Base-by-base conservation (phyloP, 2,113 vertebrate species). In the Arizona elegans region DNA sequence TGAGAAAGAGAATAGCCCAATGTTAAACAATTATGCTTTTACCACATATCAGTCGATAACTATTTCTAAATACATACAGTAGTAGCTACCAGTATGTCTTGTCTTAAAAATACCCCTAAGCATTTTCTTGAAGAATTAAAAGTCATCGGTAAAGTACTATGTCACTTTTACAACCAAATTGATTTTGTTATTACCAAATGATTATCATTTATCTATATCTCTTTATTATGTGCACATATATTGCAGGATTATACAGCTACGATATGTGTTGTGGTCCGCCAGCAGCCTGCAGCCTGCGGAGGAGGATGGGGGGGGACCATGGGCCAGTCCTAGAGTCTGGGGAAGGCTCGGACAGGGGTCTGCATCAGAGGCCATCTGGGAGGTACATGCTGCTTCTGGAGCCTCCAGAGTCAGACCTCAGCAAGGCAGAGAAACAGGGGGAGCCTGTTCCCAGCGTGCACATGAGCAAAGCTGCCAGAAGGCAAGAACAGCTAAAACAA, bases 1-100 rank as follows among this genome's bases (percentile, higher is more conserved):
- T 47, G 56, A 93, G 90, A 94, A 23, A 3, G 89, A 93, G 50
- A 93, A 5, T 94, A 90, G 38, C 38, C 47, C 52, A 87, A 24
- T 91, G 94, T 94, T 50, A 85, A 26, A 21, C 92, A 88, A 1
- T 87, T 53, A 8, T 24, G 43, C n/a, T 29, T 11, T 17, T 54
- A 47, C 52, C 26, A 52, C 52, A 19, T 88, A 50, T 47, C 29
- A 50, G 43, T 85, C 17, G n/a, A 33, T 38, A 15, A 47, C 43
- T 29, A 86, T 86, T 13, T 52, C 55, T 90, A 62, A 53, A 21
- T 65, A 87, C 29, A 15, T 53, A 65, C 62, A 65, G 19, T 58
- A 58, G 62, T 23, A 62, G 9, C 62, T 2, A 52, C 24, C 33
- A 52, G 17, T 91, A 58, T 56, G 6, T 86, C n/a, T 53, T 81